Percentiles rank a stretch among this genome's conserved stretches.
These are phyloP conservation scores for Elymnias hypermnestra DNA, from an alignment of 1,140 invertebrate species.

Conservation along the genomic window DNA sequence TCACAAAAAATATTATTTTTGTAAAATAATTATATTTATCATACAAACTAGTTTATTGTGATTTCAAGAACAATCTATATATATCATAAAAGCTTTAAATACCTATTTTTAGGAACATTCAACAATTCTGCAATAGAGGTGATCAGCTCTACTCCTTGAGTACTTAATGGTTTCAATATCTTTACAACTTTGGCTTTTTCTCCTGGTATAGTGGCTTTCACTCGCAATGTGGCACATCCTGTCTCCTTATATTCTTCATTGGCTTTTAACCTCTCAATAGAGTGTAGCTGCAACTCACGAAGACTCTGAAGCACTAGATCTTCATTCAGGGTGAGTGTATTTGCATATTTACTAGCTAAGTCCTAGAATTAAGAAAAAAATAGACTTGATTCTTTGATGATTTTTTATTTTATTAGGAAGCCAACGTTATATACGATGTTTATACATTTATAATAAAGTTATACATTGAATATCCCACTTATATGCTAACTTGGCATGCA, in stretches of 20 bases:
- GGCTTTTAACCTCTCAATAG: conserved; percentile 77
- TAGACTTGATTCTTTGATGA: no score
- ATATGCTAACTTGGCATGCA: no score
- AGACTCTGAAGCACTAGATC: conserved; percentile 75
- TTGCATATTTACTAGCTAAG: conserved; percentile 76
- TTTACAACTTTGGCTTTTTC: conserved; percentile 56
- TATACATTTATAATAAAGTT: no score
- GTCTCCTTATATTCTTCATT: conserved; percentile 79
- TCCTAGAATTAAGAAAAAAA: conserved; percentile 71
- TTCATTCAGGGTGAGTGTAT: conserved; percentile 72
- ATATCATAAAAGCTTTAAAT: no score
- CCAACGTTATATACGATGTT: no score
- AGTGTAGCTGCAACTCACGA: conserved; percentile 80
- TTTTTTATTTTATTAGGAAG: no score
- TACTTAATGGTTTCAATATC: conserved; percentile 71
- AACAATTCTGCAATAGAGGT: conserved; percentile 73
- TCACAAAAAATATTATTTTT: no score
- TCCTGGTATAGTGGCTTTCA: conserved; percentile 72
- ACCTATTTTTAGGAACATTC: conserved; percentile 63
- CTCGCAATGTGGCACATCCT: conserved; percentile 79
- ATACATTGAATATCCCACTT: no score
- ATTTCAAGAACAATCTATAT: no score
- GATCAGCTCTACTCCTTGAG: conserved; percentile 76
- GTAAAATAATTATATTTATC: no score
- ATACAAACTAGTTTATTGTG: no score